Base-by-base conservation (phyloP, 2,888 invertebrate species). In the Zootermopsis nevadensis region DNA sequence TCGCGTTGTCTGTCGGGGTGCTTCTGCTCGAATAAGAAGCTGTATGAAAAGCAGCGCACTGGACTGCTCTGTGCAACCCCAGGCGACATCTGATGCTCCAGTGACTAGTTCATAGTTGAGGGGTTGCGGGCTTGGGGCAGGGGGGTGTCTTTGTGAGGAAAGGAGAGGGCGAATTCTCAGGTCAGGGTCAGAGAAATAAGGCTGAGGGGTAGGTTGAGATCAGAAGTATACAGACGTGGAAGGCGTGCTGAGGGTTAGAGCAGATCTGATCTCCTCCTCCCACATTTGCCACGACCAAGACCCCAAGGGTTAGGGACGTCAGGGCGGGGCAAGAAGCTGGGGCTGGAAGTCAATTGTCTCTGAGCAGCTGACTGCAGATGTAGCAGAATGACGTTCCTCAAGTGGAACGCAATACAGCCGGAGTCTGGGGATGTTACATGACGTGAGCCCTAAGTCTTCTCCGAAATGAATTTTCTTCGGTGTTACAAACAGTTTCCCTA, bases 351-450 rank as follows among this genome's bases (percentile, higher is more conserved):
- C 60, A 60, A 2, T n/a, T 27, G 6, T 60, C 60, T 60, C 60
- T 60, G 19, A 12, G 48, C 19, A 48, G 48, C 48, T 48, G 48
- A 48, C 60, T 60, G 53, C 10, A 53, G 53, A 53, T 60, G 60
- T 27, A n/a, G 27, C 60, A 60, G n/a, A 60, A 60, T 60, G 60
- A 60, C n/a, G 60, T 60, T 60, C 60, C 27, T 60, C n/a, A 60
- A 60, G 60, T 60, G 60, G 60, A 60, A 60, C n/a, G 60, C 60
- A 60, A 60, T 60, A 60, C 53, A 53, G 60, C 60, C 27, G 60
- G 27, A 27, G 60, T 60, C 60, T 60, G 60, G 60, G 7, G 60
- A 60, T 27, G n/a, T 27, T 60, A n/a, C n/a, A 60, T 24, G 27
- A n/a, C 6, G 4, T 60, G n/a, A 27, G 60, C 27, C 60, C 60